These are phyloP conservation scores for Pseudobourletiella spinata DNA, from an alignment of 1,140 invertebrate genomes.

Conservation along the genomic window DNA sequence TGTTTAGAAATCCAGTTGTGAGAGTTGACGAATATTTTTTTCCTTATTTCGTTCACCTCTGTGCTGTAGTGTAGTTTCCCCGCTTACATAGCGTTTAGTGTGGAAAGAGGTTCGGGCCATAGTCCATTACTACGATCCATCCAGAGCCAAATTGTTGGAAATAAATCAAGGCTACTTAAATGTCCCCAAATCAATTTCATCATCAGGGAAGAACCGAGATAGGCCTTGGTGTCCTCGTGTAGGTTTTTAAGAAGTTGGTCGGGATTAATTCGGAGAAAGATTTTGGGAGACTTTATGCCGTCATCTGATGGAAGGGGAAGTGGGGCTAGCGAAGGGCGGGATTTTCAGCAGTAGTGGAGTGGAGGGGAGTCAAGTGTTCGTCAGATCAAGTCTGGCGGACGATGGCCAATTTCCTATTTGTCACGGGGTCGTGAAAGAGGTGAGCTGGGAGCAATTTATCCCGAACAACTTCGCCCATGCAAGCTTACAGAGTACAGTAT, in stretches of 20 bases:
- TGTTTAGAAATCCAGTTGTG: no score
- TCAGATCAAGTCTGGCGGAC: neutral
- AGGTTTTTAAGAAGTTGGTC: neutral
- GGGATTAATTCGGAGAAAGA: neutral
- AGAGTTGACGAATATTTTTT: no score
- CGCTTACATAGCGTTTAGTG: neutral
- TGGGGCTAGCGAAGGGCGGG: neutral
- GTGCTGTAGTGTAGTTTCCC: neutral
- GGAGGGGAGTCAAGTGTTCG: neutral
- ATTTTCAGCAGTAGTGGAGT: neutral
- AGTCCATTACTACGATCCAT: no score
- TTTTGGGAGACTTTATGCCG: neutral
- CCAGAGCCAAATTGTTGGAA: no score
- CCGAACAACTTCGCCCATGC: no score
- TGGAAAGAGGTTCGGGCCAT: neutral
- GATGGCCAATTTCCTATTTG: neutral
- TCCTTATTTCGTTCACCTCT: neutral
- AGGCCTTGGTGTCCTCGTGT: no score
- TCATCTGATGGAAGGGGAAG: neutral
- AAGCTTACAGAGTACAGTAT: no score
- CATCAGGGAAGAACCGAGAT: no score
- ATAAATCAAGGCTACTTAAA: no score
- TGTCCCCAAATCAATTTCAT: no score
- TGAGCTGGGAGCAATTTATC: neutral
- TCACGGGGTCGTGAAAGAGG: neutral